phyloP scores from a whole-genome alignment of 2,888 invertebrate genomes.

The Campaea margaritaria region DNA sequence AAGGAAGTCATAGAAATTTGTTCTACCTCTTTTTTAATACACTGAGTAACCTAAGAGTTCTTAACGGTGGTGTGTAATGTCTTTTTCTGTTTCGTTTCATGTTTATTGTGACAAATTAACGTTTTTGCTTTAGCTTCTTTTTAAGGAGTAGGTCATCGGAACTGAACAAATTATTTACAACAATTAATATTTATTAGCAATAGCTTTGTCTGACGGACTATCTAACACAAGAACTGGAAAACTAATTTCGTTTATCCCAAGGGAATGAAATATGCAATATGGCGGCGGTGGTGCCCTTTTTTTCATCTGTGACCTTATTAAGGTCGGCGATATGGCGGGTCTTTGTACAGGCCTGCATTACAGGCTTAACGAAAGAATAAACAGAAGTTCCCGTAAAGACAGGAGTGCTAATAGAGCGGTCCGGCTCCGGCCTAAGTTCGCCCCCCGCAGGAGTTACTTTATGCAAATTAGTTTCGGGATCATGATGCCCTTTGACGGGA shows the following conservation, averaged over 20 bases:
- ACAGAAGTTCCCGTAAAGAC: constrained; percentile 41
- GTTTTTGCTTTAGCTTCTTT: no score
- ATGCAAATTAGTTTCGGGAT: constrained; percentile 56
- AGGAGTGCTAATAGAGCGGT: constrained; percentile 52
- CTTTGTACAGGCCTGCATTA: constrained; percentile 25
- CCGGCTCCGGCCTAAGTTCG: constrained; percentile 36
- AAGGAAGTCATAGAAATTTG: background rate
- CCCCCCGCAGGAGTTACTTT: constrained; percentile 46
- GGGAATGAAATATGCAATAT: constrained; percentile 1
- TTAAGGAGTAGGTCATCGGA: no score
- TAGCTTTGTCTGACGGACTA: background rate
- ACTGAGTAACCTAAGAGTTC: no score
- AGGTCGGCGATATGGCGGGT: constrained; percentile 14
- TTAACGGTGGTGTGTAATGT: background rate
- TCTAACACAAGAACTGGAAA: background rate
- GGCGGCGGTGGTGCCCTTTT: background rate
- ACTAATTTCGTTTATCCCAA: background rate
- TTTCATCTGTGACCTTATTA: constrained; percentile 27
- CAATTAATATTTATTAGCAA: no score
- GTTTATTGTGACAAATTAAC: no score
- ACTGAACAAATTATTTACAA: no score
- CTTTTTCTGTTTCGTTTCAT: background rate
- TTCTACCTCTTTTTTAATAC: no score
- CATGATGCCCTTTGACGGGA: constrained; percentile 52
- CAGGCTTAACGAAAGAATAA: constrained; percentile 35